Evolutionary conservation across 2,113 vertebrate species (phyloP).

Genomic region (Caracal caracal): DNA sequence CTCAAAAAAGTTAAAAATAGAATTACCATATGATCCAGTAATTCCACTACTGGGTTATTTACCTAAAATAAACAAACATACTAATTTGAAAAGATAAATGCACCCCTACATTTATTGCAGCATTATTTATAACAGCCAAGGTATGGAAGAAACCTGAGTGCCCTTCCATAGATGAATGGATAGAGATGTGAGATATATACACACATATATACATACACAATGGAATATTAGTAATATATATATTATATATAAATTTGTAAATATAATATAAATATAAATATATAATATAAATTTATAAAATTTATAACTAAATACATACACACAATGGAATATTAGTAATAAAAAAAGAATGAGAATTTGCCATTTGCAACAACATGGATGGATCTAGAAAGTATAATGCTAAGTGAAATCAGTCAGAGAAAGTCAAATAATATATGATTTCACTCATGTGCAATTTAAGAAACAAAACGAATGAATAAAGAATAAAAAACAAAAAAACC

Average conservation of each 20-base stretch:
- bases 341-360: neutral
- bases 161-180: neutral
- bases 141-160: neutral
- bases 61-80: neutral
- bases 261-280: too few species aligned
- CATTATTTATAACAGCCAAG: neutral
- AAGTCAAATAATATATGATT: neutral
- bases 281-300: too few species aligned
- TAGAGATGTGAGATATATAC: neutral
- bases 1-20: neutral
- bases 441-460: neutral
- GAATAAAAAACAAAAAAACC: neutral
- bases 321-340: neutral
- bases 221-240: neutral
- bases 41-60: neutral
- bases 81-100: neutral
- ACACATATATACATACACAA: too few species aligned
- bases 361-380: neutral
- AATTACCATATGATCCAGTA: neutral
- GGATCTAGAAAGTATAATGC: neutral
- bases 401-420: neutral
- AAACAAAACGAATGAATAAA: neutral
- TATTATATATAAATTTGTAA: too few species aligned
- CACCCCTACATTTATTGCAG: neutral
- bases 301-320: neutral